Evolutionary conservation across 2,888 invertebrate species (phyloP).

Genomic region (Drosophila mulleri): DNA sequence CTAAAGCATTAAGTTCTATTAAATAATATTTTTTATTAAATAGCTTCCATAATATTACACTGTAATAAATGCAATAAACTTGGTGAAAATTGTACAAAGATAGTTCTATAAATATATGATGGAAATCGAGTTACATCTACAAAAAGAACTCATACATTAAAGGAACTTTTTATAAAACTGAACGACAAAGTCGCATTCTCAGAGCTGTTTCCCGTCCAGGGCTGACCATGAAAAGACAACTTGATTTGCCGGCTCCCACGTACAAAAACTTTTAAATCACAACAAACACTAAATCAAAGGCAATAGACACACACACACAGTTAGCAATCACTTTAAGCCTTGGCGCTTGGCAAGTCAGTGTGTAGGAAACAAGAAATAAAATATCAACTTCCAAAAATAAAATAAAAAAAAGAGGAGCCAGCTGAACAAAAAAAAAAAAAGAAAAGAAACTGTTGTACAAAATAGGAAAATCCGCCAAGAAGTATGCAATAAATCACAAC

Average conservation of each 20-base stretch:
- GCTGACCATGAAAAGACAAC: conserved; percentile 54
- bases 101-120: not conserved
- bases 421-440: conserved; percentile 20
- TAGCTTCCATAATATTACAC: no score
- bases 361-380: conserved; percentile 39
- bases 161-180: not conserved
- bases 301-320: conserved; percentile 1
- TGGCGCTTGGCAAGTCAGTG: conserved; percentile 45
- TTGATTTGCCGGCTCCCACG: conserved; percentile 37
- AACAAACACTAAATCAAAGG: conserved; percentile 57
- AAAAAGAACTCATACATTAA: not conserved
- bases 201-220: not conserved
- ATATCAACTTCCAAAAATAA: conserved; percentile 35
- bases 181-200: not conserved
- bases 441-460: conserved; percentile 51
- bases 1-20: no score
- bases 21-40: no score
- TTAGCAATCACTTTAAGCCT: conserved; percentile 53
- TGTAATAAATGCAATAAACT: no score
- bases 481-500: conserved; percentile 73
- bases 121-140: not conserved
- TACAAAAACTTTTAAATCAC: conserved; percentile 51
- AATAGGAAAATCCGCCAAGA: conserved; percentile 66
- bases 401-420: not conserved
- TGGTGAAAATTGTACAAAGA: no score